These are phyloP conservation scores for Hippocampus mohnikei DNA, from an alignment of 2,113 vertebrate species.

Conservation along the genomic window DNA sequence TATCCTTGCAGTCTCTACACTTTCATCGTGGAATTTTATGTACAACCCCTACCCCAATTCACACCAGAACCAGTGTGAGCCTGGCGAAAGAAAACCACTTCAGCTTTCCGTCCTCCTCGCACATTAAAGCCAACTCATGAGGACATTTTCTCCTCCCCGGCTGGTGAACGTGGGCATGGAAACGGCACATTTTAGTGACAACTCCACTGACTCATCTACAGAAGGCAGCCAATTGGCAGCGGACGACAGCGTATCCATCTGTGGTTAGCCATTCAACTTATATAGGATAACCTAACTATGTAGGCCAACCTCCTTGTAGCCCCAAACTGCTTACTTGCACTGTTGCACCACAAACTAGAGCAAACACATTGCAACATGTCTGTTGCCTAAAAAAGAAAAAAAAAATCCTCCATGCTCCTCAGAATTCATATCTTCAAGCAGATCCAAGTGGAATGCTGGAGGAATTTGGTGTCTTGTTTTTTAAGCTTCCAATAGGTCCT, in stretches of 20 bases:
- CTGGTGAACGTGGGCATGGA: slow-evolving; percentile 59
- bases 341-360: slow-evolving; percentile 37
- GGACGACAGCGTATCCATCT: slow-evolving; percentile 44
- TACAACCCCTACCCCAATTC: slow-evolving; percentile 57
- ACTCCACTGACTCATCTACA: slow-evolving; percentile 62
- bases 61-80: slow-evolving; percentile 35
- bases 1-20: slow-evolving; percentile 50
- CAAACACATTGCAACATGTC: slow-evolving; percentile 53
- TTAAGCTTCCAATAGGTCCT: slow-evolving; percentile 32
- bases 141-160: slow-evolving; percentile 53
- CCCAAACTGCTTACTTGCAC: slow-evolving; percentile 29
- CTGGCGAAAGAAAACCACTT: slow-evolving; percentile 20
- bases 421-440: slow-evolving; percentile 29
- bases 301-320: slow-evolving; percentile 50
- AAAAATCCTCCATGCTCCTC: slow-evolving; percentile 33
- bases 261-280: slow-evolving; percentile 37
- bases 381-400: slow-evolving; percentile 29
- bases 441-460: slow-evolving; percentile 40
- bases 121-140: slow-evolving; percentile 57
- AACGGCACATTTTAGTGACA: slow-evolving; percentile 66
- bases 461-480: slow-evolving; percentile 36
- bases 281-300: slow-evolving; percentile 56
- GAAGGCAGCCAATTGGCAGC: slow-evolving; percentile 65
- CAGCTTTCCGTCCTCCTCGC: slow-evolving; percentile 37
- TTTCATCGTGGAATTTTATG: slow-evolving; percentile 58